Evolutionary conservation across 1,140 invertebrate species (phyloP), one percentile per base, ranked within the genome.

Genomic region (Sinonovacula constricta): DNA sequence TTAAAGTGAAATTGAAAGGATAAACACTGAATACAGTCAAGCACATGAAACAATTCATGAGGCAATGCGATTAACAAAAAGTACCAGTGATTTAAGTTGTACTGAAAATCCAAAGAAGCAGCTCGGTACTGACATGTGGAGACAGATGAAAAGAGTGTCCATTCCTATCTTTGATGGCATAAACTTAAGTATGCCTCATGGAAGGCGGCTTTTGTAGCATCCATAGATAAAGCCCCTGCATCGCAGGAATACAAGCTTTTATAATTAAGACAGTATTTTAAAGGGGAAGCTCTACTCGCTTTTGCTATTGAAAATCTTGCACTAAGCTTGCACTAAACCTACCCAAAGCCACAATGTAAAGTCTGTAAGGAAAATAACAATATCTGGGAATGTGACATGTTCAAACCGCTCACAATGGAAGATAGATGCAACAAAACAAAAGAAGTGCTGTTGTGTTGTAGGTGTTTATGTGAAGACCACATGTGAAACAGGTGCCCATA

Each of bases 91-190:
- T 18, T 45, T 45, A 18, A 45, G 18, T 45, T 5, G 22, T 10
- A 28, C 15, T 30, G 60, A 24, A 63, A 30, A 63, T 7, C 7
- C 7, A 45, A 30, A 63, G 31, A 5, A 14, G 15, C 66, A 53
- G 22, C 54, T 57, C 24, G 54, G 54, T 7, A 22, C 54, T 57
- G 54, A 57, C 24, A 14, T 57, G 54, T 57, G 54, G 54, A 7
- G 54, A 14, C 54, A 57, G 54, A 57, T 57, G 54, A 57, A 57
- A 57, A 7, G 54, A 7, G 54, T 57, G 7, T 57, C 54, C 5
- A 57, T 57, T 26, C 54, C 54, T 22, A 14, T 26, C 7, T 57
- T 57, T 57, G 15, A 26, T 57, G 54, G 54, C 22, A 26, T 24
- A 57, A 22, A 22, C 15, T 22, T 15, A 15, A 57, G 22, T 57